Evolutionary conservation across 2,797 vertebrate genomes (phyloP).

Genomic region (Enteromius afrohamiltoni): DNA sequence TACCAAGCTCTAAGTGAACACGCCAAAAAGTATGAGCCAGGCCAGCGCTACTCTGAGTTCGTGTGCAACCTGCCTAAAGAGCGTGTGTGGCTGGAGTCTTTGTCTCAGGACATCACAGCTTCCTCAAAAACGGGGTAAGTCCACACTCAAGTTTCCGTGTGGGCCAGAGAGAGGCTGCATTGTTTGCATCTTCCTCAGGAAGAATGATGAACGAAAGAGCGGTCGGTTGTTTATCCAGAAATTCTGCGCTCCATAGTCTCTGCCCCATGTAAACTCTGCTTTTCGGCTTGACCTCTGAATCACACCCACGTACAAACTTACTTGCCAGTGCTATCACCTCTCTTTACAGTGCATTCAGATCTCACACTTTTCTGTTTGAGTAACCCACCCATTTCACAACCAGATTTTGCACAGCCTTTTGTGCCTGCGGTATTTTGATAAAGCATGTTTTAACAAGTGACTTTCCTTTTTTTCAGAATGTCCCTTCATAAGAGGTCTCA

Average conservation of each 20-base stretch:
- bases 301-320: constrained; percentile 23
- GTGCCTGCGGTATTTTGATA: constrained; percentile 42
- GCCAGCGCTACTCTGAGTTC: constrained; percentile 84
- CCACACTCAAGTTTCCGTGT: constrained; percentile 25
- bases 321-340: constrained; percentile 48
- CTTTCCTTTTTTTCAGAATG: constrained; percentile 65
- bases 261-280: constrained; percentile 15
- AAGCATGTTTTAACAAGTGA: constrained; percentile 29
- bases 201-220: constrained; percentile 29
- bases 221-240: constrained; percentile 20
- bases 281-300: constrained; percentile 26
- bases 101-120: constrained; percentile 57
- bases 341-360: constrained; percentile 13
- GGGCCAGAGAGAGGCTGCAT: neutral
- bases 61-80: constrained; percentile 82
- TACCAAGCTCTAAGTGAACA: constrained; percentile 83
- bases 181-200: constrained; percentile 51
- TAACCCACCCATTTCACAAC: constrained; percentile 12
- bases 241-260: neutral
- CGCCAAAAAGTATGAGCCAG: constrained; percentile 86
- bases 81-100: constrained; percentile 60
- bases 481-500: constrained; percentile 72
- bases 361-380: neutral
- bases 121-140: constrained; percentile 55
- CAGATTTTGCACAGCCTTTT: constrained; percentile 51